Conservation (phyloP, 2,888 invertebrate species). For the Gnatocerus cornutus region DNA sequence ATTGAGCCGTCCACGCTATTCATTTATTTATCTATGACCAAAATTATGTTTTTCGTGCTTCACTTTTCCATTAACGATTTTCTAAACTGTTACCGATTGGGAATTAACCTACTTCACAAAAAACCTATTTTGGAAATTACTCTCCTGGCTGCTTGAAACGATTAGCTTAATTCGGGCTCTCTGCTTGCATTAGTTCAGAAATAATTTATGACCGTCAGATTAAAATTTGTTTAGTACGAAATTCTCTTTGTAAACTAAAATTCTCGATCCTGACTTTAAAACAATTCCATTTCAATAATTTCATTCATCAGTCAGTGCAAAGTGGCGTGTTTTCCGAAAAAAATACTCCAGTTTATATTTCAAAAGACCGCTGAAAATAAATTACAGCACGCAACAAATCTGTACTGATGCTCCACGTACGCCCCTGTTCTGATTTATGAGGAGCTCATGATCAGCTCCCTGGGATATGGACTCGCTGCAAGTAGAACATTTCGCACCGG, state of each 20-base stretch:
- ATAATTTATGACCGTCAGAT: conserved; percentile 28
- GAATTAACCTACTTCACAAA: conserved; percentile 19
- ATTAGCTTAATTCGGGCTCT: conserved; percentile 37
- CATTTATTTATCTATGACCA: conserved; percentile 38
- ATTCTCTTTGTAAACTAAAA: conserved; percentile 38
- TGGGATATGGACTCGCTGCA: conserved; percentile 52
- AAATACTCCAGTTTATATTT: conserved; percentile 34
- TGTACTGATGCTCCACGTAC: conserved; percentile 54
- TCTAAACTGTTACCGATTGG: conserved; percentile 26
- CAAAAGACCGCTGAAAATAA: conserved; percentile 54
- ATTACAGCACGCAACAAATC: conserved; percentile 58
- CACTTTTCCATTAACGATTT: conserved; percentile 24
- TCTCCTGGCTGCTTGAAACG: conserved; percentile 23
- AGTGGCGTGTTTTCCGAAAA: background rate
- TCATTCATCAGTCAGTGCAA: background rate
- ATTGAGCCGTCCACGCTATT: conserved; percentile 36
- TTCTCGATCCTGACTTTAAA: background rate
- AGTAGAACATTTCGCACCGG: conserved; percentile 57
- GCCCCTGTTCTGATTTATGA: conserved; percentile 57
- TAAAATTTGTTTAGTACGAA: conserved; percentile 33
- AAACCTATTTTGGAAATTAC: conserved; percentile 35
- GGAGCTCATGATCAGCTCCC: conserved; percentile 58
- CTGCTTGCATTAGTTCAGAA: conserved; percentile 29
- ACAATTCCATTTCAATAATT: conserved; percentile 24
- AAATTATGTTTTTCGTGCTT: conserved; percentile 7